Evolutionary conservation across 2,888 invertebrate species (phyloP).

Genomic region (Druceiella hillmani): DNA sequence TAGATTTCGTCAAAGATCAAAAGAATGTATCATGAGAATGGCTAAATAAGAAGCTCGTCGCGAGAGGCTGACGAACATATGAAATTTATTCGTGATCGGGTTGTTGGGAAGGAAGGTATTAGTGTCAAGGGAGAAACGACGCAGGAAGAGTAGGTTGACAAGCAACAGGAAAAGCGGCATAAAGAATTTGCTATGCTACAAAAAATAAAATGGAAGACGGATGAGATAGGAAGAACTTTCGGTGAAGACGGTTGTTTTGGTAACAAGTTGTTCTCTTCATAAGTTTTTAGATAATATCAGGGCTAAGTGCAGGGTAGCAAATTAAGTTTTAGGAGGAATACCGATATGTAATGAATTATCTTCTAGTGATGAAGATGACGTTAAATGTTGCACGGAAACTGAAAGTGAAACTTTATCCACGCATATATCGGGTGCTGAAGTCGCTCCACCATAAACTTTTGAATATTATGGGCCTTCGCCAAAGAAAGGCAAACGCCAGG

Average conservation of each 20-base stretch:
- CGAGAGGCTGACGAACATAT: constrained; percentile 45
- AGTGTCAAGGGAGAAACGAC: constrained; percentile 52
- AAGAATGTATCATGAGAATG: constrained; percentile 44
- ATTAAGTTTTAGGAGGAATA: constrained; percentile 31
- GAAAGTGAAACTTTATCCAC: constrained; percentile 6
- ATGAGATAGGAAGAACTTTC: constrained; percentile 29
- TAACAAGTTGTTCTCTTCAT: constrained; percentile 27
- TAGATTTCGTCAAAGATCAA: constrained; percentile 44
- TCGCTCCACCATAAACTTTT: constrained; percentile 61
- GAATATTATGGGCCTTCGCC: constrained; percentile 56
- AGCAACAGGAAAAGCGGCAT: constrained; percentile 64
- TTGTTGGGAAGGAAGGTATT: constrained; percentile 62
- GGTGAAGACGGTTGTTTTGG: constrained; percentile 33
- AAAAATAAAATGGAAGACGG: constrained; percentile 27
- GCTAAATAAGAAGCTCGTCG: constrained; percentile 40
- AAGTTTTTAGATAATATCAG: constrained; percentile 25
- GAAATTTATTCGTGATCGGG: constrained; percentile 64
- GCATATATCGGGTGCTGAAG: constrained; percentile 41
- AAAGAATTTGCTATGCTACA: constrained; percentile 74
- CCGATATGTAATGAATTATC: constrained; percentile 39
- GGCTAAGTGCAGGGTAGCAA: constrained; percentile 39
- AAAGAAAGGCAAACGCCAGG: constrained; percentile 32
- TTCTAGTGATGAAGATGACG: no score
- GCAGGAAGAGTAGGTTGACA: constrained; percentile 73
- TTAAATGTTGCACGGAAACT: constrained; percentile 7